Conservation (phyloP, 2,797 vertebrate species). For the Melanitta fusca region DNA sequence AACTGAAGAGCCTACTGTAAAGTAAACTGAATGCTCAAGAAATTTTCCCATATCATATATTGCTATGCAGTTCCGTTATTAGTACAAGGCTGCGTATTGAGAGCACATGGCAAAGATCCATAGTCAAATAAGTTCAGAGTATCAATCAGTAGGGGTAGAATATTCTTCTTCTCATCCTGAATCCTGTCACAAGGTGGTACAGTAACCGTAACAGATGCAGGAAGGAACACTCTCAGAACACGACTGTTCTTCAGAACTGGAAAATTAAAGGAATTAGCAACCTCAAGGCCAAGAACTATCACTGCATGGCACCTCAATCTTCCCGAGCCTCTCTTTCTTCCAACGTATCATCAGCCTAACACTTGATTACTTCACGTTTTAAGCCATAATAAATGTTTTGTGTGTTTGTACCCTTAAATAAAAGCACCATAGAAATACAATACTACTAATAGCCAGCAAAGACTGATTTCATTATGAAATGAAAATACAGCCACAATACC, state of each 20-base stretch:
- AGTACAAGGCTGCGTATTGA: background rate
- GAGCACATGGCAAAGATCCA: background rate
- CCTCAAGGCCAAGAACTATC: background rate
- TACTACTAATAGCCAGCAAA: background rate
- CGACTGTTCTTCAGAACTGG: background rate
- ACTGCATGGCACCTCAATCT: fast-evolving
- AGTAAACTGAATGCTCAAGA: background rate
- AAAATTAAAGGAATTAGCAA: background rate
- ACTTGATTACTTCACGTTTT: background rate
- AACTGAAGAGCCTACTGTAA: background rate
- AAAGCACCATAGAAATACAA: background rate
- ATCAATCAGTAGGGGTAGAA: background rate
- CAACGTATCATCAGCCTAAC: background rate
- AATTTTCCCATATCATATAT: background rate
- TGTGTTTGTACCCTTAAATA: background rate
- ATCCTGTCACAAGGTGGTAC: background rate
- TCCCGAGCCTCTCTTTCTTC: background rate
- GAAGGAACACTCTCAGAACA: background rate
- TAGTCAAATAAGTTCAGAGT: background rate
- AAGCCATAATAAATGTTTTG: background rate
- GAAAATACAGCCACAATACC: background rate
- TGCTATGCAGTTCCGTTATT: background rate
- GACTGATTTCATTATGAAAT: background rate
- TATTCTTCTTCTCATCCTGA: background rate
- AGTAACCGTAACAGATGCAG: background rate